Base-by-base conservation (phyloP, 2,888 invertebrate species). In the Xiphydria camelus region DNA sequence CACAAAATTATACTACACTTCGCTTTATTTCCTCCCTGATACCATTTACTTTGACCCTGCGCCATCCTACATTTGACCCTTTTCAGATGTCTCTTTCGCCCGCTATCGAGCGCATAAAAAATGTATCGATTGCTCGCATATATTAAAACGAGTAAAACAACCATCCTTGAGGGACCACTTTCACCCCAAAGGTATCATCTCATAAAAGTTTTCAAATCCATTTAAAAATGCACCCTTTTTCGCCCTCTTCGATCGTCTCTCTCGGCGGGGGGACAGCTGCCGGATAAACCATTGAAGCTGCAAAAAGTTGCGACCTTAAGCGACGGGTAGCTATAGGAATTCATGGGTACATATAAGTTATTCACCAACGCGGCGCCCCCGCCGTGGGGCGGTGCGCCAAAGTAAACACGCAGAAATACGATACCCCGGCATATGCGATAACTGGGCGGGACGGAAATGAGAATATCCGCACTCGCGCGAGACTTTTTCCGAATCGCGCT, bases 341-440 rank as follows among this genome's bases (percentile, higher is more conserved):
- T 57, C 57, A 61, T 58, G 62, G 54, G 58, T 65, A 64, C 66
- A 66, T 62, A 62, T 64, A 66, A 69, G 65, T 69, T 71, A 70
- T 70, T 68, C 69, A 69, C 64, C 65, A n/a, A 64, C 55, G 41
- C 46, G 53, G 51, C 47, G 41, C 47, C 47, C 49, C 51, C 56
- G 54, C 50, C 57, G 53, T 54, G 38, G 35, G 45, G 36, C 35
- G 31, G 32, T 44, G 37, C 36, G 43, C 37, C 37, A 36, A 21
- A 21, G 29, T 23, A 44, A 44, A 44, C 43, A 44, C 43, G 18
- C 22, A 32, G n/a, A 54, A 64, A 66, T 59, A 61, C 59, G 63
- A 67, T 64, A 66, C 62, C 66, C n/a, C n/a, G n/a, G n/a, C n/a
- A 61, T 68, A 64, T 63, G 68, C 63, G 55, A 55, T n/a, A n/a